Conservation (phyloP, 1,140 invertebrate genomes). For the Meloidogyne hapla region DNA sequence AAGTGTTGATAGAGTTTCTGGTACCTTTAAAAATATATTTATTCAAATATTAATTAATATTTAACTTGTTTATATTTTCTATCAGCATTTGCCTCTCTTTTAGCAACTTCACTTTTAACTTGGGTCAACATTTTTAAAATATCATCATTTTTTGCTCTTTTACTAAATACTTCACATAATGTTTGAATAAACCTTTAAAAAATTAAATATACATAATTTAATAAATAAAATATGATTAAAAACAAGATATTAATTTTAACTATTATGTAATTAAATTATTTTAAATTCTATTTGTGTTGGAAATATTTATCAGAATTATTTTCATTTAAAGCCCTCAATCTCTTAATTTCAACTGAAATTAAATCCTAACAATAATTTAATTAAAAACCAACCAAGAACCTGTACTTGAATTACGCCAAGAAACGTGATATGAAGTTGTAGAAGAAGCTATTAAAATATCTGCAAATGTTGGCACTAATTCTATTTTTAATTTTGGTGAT, state of each 20-base stretch:
- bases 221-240: no score
- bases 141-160: neutral
- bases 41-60: neutral
- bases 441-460: constrained; percentile 74
- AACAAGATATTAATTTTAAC: no score
- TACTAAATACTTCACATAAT: constrained; percentile 25
- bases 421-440: constrained; percentile 71
- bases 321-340: no score
- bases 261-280: neutral
- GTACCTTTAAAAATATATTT: neutral
- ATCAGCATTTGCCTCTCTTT: neutral
- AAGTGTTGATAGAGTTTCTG: neutral
- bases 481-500: neutral
- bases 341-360: constrained; percentile 63
- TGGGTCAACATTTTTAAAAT: neutral
- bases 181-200: constrained; percentile 12
- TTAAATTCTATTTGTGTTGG: no score
- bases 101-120: neutral
- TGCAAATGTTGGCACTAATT: constrained; percentile 54
- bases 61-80: neutral
- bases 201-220: neutral
- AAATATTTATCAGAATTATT: no score
- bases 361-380: constrained; percentile 74
- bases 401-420: constrained; percentile 70
- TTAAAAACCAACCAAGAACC: constrained; percentile 78